Evolutionary conservation across 2,888 invertebrate genomes (phyloP).

Genomic region (Acanthosepion esculentum): DNA sequence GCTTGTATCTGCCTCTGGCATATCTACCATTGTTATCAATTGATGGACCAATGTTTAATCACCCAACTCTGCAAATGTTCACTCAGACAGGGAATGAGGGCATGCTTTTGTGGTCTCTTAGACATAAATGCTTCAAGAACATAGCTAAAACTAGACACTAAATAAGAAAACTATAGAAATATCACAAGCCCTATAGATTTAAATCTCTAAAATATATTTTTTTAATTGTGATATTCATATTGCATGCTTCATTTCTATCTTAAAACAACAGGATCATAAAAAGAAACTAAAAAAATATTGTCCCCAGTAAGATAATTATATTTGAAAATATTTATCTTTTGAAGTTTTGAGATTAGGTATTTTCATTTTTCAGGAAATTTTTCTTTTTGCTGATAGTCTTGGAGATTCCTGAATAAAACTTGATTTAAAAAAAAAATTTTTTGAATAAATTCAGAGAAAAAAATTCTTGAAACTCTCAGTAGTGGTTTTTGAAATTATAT

Average conservation of each 20-base stretch:
- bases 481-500: too few relatives aligned
- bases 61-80: not conserved
- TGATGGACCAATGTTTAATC: not conserved
- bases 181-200: not conserved
- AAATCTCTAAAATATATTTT: not conserved
- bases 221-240: not conserved
- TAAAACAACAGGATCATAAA: too few relatives aligned
- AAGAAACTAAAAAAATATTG: too few relatives aligned
- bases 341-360: too few relatives aligned
- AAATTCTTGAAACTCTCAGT: too few relatives aligned
- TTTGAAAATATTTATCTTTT: too few relatives aligned
- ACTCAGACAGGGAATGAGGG: not conserved
- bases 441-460: too few relatives aligned
- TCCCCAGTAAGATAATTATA: too few relatives aligned
- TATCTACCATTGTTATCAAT: conserved; percentile 15
- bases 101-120: not conserved
- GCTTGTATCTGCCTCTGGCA: conserved; percentile 21
- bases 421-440: too few relatives aligned
- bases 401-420: too few relatives aligned
- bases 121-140: not conserved
- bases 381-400: too few relatives aligned
- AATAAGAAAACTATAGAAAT: not conserved
- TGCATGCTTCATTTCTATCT: not conserved
- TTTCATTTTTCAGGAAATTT: too few relatives aligned
- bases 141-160: not conserved